These are phyloP conservation scores for Myotis yumanensis DNA, from an alignment of 2,113 vertebrate genomes.

Conservation along the genomic window DNA sequence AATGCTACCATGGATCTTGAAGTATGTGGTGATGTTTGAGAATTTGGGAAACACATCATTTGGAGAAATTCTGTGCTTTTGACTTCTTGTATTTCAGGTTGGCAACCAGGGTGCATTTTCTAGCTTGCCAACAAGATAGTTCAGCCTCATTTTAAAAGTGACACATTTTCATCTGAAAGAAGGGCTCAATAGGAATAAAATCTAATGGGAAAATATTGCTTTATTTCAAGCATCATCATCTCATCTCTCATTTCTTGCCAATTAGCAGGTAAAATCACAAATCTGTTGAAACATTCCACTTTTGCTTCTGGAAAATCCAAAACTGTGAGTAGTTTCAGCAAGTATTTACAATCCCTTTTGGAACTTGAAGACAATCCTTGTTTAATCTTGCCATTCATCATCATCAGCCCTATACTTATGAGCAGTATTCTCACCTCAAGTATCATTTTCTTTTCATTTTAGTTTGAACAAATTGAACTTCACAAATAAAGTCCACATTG, in stretches of 20 bases:
- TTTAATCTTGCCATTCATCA: constrained; percentile 18
- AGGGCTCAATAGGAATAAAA: neutral
- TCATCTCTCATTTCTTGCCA: neutral
- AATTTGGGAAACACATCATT: constrained; percentile 48
- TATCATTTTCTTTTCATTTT: constrained; percentile 40
- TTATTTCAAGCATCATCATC: neutral
- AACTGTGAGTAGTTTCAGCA: neutral
- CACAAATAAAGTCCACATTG: neutral
- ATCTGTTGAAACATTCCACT: constrained; percentile 9
- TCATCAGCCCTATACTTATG: neutral
- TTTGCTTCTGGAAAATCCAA: constrained; percentile 50
- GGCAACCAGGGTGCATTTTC: constrained; percentile 36
- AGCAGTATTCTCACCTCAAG: neutral
- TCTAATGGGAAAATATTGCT: neutral
- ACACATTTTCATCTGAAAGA: constrained; percentile 38
- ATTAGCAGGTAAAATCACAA: constrained; percentile 42
- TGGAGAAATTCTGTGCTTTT: constrained; percentile 49
- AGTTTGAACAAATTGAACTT: neutral
- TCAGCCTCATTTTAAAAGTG: constrained; percentile 39
- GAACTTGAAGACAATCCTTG: neutral
- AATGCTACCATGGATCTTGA: constrained; percentile 19
- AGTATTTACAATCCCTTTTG: constrained; percentile 26
- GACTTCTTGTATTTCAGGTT: constrained; percentile 43
- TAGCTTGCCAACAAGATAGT: neutral
- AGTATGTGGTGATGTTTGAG: constrained; percentile 47